Percentiles rank a stretch among this genome's conserved stretches.
phyloP scores from a whole-genome alignment of 2,113 vertebrate genomes.

The Odontesthes bonariensis region DNA sequence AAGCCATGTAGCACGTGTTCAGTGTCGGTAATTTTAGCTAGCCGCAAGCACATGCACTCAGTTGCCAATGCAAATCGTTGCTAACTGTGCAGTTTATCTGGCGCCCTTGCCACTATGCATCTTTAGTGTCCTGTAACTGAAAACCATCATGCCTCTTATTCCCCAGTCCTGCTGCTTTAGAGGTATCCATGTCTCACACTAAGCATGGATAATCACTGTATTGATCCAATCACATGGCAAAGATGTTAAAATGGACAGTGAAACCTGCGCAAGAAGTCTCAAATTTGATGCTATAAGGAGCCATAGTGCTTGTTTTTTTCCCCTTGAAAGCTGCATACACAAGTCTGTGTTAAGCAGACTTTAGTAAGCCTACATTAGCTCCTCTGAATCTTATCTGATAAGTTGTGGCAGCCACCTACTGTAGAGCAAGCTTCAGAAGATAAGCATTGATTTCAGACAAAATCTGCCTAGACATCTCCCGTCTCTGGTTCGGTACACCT shows the following conservation, averaged over 20 bases:
- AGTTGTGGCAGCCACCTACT: conserved; percentile 52
- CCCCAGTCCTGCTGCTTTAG: conserved; percentile 40
- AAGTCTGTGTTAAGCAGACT: conserved; percentile 12
- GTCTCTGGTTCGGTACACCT: conserved; percentile 68
- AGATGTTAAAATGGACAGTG: conserved; percentile 51
- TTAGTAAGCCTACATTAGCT: conserved; percentile 20
- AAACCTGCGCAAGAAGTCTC: conserved; percentile 6
- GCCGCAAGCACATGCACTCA: conserved; percentile 45
- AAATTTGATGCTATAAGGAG: conserved; percentile 11
- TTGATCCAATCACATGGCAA: conserved; percentile 67
- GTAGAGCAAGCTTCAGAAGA: conserved; percentile 54
- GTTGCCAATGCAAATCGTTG: conserved; percentile 28
- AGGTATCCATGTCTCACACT: conserved; percentile 38
- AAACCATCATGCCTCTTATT: conserved; percentile 55
- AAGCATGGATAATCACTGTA: conserved; percentile 65
- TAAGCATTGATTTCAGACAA: conserved; percentile 67
- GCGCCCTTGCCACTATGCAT: conserved; percentile 60
- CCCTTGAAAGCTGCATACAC: not conserved
- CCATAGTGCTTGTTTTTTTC: not conserved
- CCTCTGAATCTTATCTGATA: conserved; percentile 43
- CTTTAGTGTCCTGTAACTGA: conserved; percentile 71
- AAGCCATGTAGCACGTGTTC: conserved; percentile 37
- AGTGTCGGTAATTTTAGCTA: conserved; percentile 48
- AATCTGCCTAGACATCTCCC: conserved; percentile 67
- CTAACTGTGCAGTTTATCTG: conserved; percentile 62